phyloP scores from a whole-genome alignment of 1,140 invertebrate genomes.

The Colletes gigas region DNA sequence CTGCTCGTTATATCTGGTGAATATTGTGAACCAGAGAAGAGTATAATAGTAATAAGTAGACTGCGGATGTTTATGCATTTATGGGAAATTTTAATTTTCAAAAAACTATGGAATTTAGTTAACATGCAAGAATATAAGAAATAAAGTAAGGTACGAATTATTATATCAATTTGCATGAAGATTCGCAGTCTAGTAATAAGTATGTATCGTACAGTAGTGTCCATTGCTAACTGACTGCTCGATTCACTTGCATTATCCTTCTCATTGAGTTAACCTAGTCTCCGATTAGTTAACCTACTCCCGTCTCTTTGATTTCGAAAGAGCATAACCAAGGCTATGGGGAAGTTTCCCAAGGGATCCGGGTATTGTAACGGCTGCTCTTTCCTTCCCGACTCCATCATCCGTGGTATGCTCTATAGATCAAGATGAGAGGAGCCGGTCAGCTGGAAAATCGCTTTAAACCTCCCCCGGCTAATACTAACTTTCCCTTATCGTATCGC shows the following conservation, averaged over 20 bases:
- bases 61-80: too few relatives aligned
- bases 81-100: too few relatives aligned
- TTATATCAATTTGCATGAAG: too few relatives aligned
- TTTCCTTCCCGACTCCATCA: constrained; percentile 21
- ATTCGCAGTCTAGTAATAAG: too few relatives aligned
- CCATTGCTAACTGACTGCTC: neutral
- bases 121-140: too few relatives aligned
- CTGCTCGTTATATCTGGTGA: too few relatives aligned
- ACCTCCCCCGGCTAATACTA: constrained; percentile 71
- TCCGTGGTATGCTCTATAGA: constrained; percentile 32
- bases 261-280: constrained; percentile 46
- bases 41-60: too few relatives aligned
- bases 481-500: constrained; percentile 67
- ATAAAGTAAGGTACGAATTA: too few relatives aligned
- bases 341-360: constrained; percentile 30
- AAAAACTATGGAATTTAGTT: too few relatives aligned
- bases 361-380: constrained; percentile 40
- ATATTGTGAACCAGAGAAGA: too few relatives aligned
- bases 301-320: constrained; percentile 48
- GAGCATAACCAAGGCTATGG: constrained; percentile 47
- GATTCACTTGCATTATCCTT: neutral
- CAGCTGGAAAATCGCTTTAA: constrained; percentile 73
- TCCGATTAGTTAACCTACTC: constrained; percentile 50
- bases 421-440: constrained; percentile 63
- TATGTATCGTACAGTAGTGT: too few relatives aligned